Conservation (phyloP, 2,888 invertebrate species). For the Lomographa bimaculata region DNA sequence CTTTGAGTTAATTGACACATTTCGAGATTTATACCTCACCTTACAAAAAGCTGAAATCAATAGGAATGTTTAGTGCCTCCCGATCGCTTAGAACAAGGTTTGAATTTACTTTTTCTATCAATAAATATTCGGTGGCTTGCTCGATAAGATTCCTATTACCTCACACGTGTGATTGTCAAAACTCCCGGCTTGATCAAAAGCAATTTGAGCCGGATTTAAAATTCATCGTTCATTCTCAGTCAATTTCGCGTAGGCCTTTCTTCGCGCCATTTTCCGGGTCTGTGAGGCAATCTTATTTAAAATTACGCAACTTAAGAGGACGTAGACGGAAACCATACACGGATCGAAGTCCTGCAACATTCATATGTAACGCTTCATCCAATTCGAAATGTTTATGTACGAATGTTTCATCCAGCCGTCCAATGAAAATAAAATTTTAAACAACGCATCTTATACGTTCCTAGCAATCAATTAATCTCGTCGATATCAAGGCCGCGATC, state of each 20-base stretch:
- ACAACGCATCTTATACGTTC: conserved; percentile 44
- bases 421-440: conserved; percentile 38
- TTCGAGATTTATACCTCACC: conserved; percentile 74
- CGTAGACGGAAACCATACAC: conserved; percentile 18
- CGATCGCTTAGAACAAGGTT: conserved; percentile 29
- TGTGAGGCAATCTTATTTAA: conserved; percentile 34
- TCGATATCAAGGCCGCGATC: conserved; percentile 34
- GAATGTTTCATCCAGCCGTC: conserved; percentile 25
- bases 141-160: conserved; percentile 30
- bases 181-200: conserved; percentile 35
- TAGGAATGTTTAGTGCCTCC: conserved; percentile 39
- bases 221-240: conserved; percentile 40
- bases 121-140: conserved; percentile 33
- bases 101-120: conserved; percentile 23
- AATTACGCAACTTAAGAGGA: conserved; percentile 31
- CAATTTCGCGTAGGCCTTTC: conserved; percentile 32
- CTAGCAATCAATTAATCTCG: conserved; percentile 52
- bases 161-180: conserved; percentile 33
- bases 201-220: conserved; percentile 40
- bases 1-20: conserved; percentile 80
- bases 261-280: conserved; percentile 28
- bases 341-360: conserved; percentile 7
- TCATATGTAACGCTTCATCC: conserved; percentile 25
- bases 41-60: conserved; percentile 47
- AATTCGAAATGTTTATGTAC: conserved; percentile 16